These are phyloP conservation scores for Azemiops feae DNA, from an alignment of 2,113 vertebrate genomes.

Conservation along the genomic window DNA sequence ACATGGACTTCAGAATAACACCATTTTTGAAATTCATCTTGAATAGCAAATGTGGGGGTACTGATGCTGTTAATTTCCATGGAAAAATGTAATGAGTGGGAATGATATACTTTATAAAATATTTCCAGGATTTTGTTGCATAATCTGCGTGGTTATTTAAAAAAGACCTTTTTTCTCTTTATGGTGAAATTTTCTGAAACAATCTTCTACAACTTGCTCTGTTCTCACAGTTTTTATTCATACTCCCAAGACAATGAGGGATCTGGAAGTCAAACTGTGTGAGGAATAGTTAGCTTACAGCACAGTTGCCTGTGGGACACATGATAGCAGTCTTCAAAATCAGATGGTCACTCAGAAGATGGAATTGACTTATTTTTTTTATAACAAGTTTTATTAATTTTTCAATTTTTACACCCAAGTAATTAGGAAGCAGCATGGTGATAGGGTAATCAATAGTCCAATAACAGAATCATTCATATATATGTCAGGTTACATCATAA, in stretches of 20 bases:
- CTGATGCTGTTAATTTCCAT: neutral
- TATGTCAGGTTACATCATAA: no score
- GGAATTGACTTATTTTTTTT: neutral
- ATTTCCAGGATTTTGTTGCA: neutral
- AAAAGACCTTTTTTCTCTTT: neutral
- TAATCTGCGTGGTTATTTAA: neutral
- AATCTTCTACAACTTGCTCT: neutral
- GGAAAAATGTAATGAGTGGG: neutral
- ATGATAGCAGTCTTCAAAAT: neutral
- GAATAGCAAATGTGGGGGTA: neutral
- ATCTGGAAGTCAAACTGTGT: neutral
- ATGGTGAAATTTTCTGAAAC: neutral
- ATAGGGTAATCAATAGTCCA: no score
- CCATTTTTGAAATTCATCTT: neutral
- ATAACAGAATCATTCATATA: no score
- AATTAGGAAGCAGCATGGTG: no score
- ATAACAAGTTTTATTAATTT: no score
- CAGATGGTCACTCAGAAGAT: neutral
- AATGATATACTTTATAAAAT: neutral
- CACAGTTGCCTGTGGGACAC: neutral
- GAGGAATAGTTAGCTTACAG: neutral
- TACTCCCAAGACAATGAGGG: neutral
- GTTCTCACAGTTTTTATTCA: neutral
- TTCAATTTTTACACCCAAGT: no score
- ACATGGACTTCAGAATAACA: neutral